A percentile compares a stretch with the other conserved stretches of the same genome.
phyloP scores from a whole-genome alignment of 2,113 vertebrate genomes.

The Corythornis vintsioides region DNA sequence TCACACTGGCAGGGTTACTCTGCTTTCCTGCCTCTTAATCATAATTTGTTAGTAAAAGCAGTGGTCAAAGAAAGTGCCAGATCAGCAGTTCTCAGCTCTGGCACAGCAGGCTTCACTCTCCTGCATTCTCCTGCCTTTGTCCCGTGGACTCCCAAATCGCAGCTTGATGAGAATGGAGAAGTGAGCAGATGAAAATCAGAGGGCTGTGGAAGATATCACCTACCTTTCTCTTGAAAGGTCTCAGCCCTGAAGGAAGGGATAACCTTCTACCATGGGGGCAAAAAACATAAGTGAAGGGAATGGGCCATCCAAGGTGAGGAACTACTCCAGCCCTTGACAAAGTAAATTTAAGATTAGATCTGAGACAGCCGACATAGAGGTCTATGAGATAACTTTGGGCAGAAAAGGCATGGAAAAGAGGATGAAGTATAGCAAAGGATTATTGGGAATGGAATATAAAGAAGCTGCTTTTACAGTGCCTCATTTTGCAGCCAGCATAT shows the following conservation, averaged over 20 bases:
- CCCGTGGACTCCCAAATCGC: neutral
- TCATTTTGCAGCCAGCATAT: neutral
- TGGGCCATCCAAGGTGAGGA: neutral
- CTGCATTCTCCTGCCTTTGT: neutral
- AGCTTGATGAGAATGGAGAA: neutral
- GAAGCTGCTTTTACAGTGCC: neutral
- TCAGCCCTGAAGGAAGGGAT: neutral
- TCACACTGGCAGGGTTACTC: neutral
- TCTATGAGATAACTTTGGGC: neutral
- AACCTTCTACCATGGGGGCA: neutral
- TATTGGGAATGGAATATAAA: neutral
- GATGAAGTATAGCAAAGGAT: neutral
- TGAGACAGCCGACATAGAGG: neutral
- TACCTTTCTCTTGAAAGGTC: neutral
- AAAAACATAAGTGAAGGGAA: neutral
- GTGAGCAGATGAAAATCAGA: neutral
- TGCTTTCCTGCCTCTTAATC: conserved; percentile 34
- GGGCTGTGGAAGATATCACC: neutral
- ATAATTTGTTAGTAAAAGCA: conserved; percentile 52
- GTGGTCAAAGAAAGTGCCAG: conserved; percentile 31
- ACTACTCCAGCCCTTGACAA: neutral
- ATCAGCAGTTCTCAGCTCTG: conserved; percentile 1
- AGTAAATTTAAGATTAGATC: neutral
- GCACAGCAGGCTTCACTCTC: neutral
- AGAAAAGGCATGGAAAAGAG: neutral